Evolutionary conservation across 2,797 vertebrate species (phyloP).

Genomic region (Sebastes variabilis): DNA sequence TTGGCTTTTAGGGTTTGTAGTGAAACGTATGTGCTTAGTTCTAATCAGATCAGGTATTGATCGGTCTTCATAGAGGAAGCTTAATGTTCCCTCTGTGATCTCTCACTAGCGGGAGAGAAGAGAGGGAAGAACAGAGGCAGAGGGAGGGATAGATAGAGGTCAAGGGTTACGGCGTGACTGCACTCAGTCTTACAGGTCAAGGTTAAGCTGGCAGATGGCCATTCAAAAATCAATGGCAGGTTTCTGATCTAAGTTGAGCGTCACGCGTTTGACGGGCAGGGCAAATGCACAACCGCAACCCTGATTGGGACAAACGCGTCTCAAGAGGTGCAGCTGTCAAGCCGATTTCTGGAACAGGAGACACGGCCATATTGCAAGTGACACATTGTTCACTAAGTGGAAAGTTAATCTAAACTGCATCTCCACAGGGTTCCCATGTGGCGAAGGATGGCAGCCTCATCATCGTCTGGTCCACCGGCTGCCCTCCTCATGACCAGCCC

Average conservation of each 20-base stretch:
- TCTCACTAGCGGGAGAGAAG: constrained; percentile 23
- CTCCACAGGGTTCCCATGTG: constrained; percentile 49
- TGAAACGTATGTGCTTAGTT: constrained; percentile 52
- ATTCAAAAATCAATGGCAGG: constrained; percentile 43
- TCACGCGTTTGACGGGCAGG: constrained; percentile 34
- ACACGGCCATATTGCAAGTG: constrained; percentile 52
- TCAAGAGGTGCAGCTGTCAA: constrained; percentile 62
- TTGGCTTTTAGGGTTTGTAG: constrained; percentile 55
- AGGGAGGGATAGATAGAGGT: not conserved
- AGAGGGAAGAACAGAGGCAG: constrained; percentile 15
- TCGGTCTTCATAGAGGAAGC: constrained; percentile 49
- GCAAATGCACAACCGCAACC: constrained; percentile 34
- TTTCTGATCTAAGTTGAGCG: constrained; percentile 46
- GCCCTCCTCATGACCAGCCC: constrained; percentile 62
- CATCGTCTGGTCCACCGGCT: constrained; percentile 49
- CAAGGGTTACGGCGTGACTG: constrained; percentile 11
- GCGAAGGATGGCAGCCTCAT: constrained; percentile 50
- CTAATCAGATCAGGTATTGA: constrained; percentile 76
- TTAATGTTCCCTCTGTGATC: constrained; percentile 55
- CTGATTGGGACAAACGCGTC: constrained; percentile 31
- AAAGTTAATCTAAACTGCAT: constrained; percentile 74
- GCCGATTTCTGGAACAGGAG: constrained; percentile 29
- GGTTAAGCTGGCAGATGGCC: constrained; percentile 34
- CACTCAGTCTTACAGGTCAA: constrained; percentile 43
- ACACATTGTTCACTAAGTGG: constrained; percentile 70